Conservation (phyloP, 2,797 vertebrate species). For the Tenualosa thibaudeaui region DNA sequence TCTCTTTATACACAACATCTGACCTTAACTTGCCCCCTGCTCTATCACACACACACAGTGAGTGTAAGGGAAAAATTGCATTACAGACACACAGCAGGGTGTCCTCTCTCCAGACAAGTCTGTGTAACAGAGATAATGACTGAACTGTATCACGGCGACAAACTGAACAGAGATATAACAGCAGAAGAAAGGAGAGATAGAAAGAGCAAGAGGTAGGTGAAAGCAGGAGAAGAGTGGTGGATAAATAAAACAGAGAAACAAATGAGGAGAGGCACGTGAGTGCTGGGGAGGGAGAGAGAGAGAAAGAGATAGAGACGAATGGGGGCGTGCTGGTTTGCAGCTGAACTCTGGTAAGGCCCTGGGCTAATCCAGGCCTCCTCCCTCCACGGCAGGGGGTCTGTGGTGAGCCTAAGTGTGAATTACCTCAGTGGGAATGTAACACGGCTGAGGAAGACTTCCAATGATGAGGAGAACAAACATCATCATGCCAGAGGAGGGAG, state of each 20-base stretch:
- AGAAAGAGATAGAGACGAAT: background rate
- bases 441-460: slow-evolving; percentile 27
- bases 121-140: slow-evolving; percentile 37
- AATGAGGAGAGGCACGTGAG: background rate
- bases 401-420: slow-evolving; percentile 43
- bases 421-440: slow-evolving; percentile 45
- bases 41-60: slow-evolving; percentile 8
- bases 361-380: slow-evolving; percentile 46
- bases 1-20: background rate
- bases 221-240: background rate
- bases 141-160: slow-evolving; percentile 13
- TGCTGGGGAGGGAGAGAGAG: background rate
- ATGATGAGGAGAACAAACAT: slow-evolving; percentile 35
- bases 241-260: background rate
- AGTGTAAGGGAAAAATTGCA: background rate
- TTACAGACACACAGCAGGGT: background rate
- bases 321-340: background rate
- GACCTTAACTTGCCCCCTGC: background rate
- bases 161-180: background rate
- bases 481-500: slow-evolving; percentile 11
- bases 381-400: slow-evolving; percentile 37
- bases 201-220: background rate
- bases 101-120: slow-evolving; percentile 34
- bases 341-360: slow-evolving; percentile 29
- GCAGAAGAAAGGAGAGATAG: background rate